phyloP scores from a whole-genome alignment of 2,797 vertebrate species.

The Poliocrania exsul region DNA sequence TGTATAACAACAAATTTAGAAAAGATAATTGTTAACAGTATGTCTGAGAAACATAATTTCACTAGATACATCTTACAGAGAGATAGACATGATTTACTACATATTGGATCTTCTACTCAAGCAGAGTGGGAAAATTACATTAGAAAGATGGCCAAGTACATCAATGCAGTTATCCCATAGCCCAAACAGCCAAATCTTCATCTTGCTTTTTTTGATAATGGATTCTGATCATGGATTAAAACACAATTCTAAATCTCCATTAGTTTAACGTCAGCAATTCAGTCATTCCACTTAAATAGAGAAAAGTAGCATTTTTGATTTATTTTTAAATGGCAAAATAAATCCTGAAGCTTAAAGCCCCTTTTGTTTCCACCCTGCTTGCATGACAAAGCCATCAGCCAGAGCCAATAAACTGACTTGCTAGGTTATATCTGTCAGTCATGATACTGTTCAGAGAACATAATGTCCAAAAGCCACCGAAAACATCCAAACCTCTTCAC shows the following conservation, averaged over 20 bases:
- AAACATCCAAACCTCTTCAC: conserved; percentile 40
- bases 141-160: neutral
- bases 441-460: conserved; percentile 44
- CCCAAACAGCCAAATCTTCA: neutral
- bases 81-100: conserved; percentile 59
- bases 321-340: conserved; percentile 10
- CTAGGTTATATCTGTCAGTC: conserved; percentile 51
- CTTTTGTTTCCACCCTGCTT: neutral
- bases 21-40: neutral
- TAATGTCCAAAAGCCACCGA: conserved; percentile 60
- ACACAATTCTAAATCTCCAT: neutral
- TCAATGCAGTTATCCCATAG: neutral
- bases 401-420: conserved; percentile 30
- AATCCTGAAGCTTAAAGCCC: neutral
- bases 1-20: neutral
- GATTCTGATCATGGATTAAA: neutral
- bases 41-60: conserved; percentile 63
- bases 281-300: neutral
- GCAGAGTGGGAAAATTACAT: conserved; percentile 12
- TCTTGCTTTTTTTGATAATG: neutral
- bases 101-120: conserved; percentile 68
- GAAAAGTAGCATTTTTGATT: conserved; percentile 20
- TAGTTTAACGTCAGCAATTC: neutral
- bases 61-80: conserved; percentile 36
- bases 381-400: conserved; percentile 48